These are phyloP conservation scores for Rhipidura dahli DNA, from an alignment of 2,113 vertebrate genomes.

Conservation along the genomic window DNA sequence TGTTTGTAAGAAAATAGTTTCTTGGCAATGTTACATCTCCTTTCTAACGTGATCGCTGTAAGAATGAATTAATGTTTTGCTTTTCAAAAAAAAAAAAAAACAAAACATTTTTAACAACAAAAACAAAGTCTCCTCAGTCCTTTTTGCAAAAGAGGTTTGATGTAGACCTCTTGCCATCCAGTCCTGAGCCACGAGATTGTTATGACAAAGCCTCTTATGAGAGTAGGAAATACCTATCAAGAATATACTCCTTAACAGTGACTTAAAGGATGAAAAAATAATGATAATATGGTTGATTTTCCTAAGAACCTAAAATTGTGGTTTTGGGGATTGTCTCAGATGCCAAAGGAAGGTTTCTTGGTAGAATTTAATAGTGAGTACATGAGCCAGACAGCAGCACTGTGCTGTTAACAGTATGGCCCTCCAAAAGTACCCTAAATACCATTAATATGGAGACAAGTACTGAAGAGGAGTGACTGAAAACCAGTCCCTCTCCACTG, in stretches of 20 bases:
- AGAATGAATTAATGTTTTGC: not conserved
- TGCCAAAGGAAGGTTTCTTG: conserved; percentile 4
- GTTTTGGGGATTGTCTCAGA: conserved; percentile 32
- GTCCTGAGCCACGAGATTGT: not conserved
- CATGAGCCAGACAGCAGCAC: not conserved
- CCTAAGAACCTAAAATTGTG: conserved; percentile 11
- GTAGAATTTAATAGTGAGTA: not conserved
- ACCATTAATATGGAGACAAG: not conserved
- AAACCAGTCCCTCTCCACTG: not conserved
- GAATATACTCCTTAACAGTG: conserved; percentile 18
- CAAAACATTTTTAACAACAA: not conserved
- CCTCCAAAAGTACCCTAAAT: not conserved
- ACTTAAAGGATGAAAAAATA: conserved; percentile 50
- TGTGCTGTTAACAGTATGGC: not conserved
- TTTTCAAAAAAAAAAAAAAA: not conserved
- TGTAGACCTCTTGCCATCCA: not conserved
- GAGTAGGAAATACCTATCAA: conserved; percentile 32
- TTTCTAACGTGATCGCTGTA: not conserved
- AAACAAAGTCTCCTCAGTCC: not conserved
- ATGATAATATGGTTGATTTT: conserved; percentile 26
- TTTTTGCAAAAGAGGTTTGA: not conserved
- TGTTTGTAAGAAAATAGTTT: not conserved
- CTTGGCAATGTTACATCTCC: not conserved
- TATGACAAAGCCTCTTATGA: conserved; percentile 41
- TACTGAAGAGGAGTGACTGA: not conserved